Base-by-base conservation (phyloP, 1,140 invertebrate species). In the Ridgeia piscesae region DNA sequence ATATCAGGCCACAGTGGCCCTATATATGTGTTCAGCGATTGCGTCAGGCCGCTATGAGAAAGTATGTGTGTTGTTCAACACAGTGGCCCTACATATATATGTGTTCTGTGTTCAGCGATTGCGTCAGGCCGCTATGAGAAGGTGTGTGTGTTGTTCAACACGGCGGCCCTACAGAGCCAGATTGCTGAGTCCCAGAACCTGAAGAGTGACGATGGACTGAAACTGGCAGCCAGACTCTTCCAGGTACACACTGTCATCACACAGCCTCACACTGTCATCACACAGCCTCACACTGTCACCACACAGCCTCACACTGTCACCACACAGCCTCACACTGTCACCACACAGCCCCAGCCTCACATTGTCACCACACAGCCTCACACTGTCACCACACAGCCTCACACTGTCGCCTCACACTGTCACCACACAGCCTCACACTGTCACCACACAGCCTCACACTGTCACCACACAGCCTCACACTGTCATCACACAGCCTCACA, bases 71-170 rank as follows among this genome's bases (percentile, higher is more conserved):
- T 96, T 99, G 1, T 99, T 99, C 96, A 99, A 99, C 96, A 98
- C 99, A 94, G 99, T 98, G 31, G 98, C 99, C 2, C 96, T 99
- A 93, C 98, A 99, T n/a, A n/a, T n/a, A 96, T 98, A 11, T 42
- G 42, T 42, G 42, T 77, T 77, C 2, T 77, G 58, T 77, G 58
- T 77, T 14, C 94, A 96, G 95, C 94, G 58, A 95, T 96, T 92
- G 94, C 98, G 88, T 98, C 98, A 6, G 96, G 99, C 91, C 96
- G 97, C 8, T 99, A 98, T 96, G 99, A 99, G 96, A 98, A 98
- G 95, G 97, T 99, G 77, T 99, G 99, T 95, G 97, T 99, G 91
- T 96, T 99, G 1, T 99, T 99, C 96, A 99, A 99, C 96, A 98
- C 99, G 94, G 99, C 98, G 31, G 98, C 99, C 1, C 96, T 99